phyloP scores from a whole-genome alignment of 2,888 invertebrate species.

The Chaetogeoica ovagalla region DNA sequence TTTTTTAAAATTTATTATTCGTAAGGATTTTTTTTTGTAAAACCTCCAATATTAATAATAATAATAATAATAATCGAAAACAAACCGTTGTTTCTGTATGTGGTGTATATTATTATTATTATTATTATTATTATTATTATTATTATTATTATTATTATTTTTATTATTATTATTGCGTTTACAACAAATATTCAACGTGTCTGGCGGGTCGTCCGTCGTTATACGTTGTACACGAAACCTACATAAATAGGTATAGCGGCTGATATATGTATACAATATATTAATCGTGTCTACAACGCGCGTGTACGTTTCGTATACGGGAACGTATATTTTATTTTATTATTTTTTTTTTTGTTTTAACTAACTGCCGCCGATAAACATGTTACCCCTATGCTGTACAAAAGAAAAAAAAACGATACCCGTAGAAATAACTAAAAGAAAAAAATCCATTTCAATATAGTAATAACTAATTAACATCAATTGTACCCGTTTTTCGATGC shows the following conservation, averaged over 20 bases:
- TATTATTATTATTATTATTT: too few relatives aligned
- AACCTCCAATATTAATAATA: too few relatives aligned
- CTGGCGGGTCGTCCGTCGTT: not conserved
- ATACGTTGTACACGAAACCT: not conserved
- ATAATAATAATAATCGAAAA: not conserved
- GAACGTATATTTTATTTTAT: constrained; percentile 14
- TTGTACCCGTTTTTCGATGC: constrained; percentile 44
- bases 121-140: too few relatives aligned
- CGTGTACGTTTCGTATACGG: not conserved
- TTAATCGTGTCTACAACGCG: constrained; percentile 46
- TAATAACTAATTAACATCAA: constrained; percentile 50
- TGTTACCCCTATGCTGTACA: constrained; percentile 37
- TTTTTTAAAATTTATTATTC: too few relatives aligned
- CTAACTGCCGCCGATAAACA: constrained; percentile 47
- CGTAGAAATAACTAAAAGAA: constrained; percentile 20
- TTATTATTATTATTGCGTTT: not conserved
- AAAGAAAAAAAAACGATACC: constrained; percentile 34
- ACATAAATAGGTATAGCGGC: not conserved
- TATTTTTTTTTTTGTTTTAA: constrained; percentile 35
- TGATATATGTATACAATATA: not conserved
- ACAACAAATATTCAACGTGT: not conserved
- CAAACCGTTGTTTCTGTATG: not conserved
- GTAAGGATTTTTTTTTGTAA: too few relatives aligned
- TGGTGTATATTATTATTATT: not conserved
- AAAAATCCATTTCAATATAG: constrained; percentile 42